Evolutionary conservation across 2,888 invertebrate species (phyloP).

Genomic region (Thysanoteuthis rhombus): DNA sequence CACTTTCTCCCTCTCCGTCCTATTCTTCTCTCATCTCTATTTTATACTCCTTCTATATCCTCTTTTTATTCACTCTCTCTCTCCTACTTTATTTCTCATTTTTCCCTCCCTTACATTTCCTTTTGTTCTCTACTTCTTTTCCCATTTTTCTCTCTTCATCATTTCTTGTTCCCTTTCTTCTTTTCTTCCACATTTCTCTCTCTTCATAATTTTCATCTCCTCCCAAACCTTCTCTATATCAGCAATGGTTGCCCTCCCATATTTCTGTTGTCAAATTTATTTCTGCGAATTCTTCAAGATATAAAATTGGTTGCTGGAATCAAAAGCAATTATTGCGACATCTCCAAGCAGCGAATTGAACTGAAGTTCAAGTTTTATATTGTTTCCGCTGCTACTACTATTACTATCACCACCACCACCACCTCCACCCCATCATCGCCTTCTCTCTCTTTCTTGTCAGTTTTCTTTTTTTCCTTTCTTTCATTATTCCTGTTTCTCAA

Average conservation of each 20-base stretch:
- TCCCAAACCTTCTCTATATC: background rate
- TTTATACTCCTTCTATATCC: background rate
- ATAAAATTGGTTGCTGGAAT: background rate
- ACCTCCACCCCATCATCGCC: no score
- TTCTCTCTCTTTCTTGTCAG: background rate
- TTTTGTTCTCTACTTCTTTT: background rate
- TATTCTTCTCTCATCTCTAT: background rate
- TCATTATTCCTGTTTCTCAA: background rate
- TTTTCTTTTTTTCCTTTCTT: background rate
- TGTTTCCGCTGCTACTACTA: background rate
- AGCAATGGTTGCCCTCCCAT: background rate
- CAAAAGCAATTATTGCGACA: background rate
- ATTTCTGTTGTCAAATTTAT: background rate
- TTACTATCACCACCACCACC: background rate
- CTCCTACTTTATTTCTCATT: conserved; percentile 30
- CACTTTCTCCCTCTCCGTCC: background rate
- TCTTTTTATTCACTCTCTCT: background rate
- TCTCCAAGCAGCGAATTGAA: background rate
- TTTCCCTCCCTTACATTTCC: conserved; percentile 27
- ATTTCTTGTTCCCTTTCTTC: no score
- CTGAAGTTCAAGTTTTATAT: background rate
- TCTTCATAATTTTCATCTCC: no score
- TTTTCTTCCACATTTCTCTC: no score
- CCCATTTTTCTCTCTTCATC: background rate
- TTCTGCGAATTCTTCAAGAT: background rate